These are phyloP conservation scores for Harpagifer antarcticus DNA, from an alignment of 2,797 vertebrate species.

Conservation along the genomic window DNA sequence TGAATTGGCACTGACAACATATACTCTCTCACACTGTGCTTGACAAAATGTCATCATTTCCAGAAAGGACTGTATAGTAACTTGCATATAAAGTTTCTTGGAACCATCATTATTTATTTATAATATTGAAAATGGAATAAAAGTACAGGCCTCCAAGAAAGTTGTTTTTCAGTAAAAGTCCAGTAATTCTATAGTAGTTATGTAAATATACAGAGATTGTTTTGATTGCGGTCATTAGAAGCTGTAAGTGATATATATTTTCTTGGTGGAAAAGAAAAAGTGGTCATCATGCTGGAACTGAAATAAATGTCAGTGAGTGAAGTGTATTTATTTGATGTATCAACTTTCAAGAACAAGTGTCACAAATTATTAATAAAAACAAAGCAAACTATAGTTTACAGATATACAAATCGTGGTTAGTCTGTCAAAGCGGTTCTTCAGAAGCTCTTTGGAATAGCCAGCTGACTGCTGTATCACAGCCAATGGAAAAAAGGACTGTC, in stretches of 20 bases:
- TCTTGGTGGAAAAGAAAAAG: slow-evolving; percentile 25
- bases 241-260: slow-evolving; percentile 44
- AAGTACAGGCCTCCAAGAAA: slow-evolving; percentile 27
- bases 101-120: slow-evolving; percentile 46
- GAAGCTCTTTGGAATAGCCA: not conserved
- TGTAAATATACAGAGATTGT: slow-evolving; percentile 36
- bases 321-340: slow-evolving; percentile 25
- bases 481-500: slow-evolving; percentile 12
- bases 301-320: slow-evolving; percentile 15
- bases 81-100: slow-evolving; percentile 39
- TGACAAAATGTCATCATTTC: slow-evolving; percentile 26
- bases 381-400: slow-evolving; percentile 4
- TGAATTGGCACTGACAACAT: not conserved
- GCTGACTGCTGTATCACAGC: not conserved
- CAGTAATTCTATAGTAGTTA: slow-evolving; percentile 44
- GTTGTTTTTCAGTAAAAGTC: slow-evolving; percentile 47
- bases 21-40: not conserved
- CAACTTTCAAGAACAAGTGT: slow-evolving; percentile 1
- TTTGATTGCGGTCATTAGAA: slow-evolving; percentile 48
- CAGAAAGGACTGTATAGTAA: slow-evolving; percentile 1
- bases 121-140: slow-evolving; percentile 24
- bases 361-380: slow-evolving; percentile 10
- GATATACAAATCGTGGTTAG: not conserved
- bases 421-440: slow-evolving; percentile 7
- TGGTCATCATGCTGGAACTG: slow-evolving; percentile 27